phyloP scores from a whole-genome alignment of 2,113 vertebrate species.

The Otolemur garnettii region DNA sequence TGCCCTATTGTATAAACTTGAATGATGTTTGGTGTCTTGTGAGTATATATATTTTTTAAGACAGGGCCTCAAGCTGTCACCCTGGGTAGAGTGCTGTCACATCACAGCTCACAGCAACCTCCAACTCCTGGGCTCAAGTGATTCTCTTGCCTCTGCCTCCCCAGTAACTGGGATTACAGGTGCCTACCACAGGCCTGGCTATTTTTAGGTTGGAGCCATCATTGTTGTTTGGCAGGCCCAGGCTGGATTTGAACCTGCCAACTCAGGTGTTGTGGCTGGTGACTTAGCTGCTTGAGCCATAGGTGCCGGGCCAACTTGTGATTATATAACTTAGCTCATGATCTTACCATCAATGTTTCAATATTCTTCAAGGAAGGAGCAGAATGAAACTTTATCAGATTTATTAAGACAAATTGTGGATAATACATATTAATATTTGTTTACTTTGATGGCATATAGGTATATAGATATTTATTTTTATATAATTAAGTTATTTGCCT shows the following conservation, averaged over 20 bases:
- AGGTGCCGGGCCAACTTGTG: neutral
- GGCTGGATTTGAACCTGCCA: too few relatives aligned
- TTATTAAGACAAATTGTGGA: neutral
- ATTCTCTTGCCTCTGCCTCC: too few relatives aligned
- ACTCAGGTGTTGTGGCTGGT: too few relatives aligned
- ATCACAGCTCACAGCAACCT: too few relatives aligned
- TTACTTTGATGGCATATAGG: neutral
- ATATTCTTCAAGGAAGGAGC: neutral
- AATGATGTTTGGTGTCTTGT: neutral
- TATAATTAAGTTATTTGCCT: neutral
- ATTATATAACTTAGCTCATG: neutral
- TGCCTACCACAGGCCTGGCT: too few relatives aligned
- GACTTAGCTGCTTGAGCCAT: too few relatives aligned
- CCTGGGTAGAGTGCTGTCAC: too few relatives aligned
- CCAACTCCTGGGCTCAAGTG: too few relatives aligned
- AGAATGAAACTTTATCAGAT: neutral
- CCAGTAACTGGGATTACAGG: too few relatives aligned
- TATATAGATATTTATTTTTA: neutral
- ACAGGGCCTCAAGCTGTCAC: too few relatives aligned
- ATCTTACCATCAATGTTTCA: neutral
- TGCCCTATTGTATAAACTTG: neutral
- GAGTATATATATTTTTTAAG: neutral
- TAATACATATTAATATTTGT: neutral
- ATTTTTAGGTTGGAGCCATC: too few relatives aligned
- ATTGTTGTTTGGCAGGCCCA: too few relatives aligned